Evolutionary conservation across 2,797 vertebrate species (phyloP).

Genomic region (Gadopsis bispinosus): DNA sequence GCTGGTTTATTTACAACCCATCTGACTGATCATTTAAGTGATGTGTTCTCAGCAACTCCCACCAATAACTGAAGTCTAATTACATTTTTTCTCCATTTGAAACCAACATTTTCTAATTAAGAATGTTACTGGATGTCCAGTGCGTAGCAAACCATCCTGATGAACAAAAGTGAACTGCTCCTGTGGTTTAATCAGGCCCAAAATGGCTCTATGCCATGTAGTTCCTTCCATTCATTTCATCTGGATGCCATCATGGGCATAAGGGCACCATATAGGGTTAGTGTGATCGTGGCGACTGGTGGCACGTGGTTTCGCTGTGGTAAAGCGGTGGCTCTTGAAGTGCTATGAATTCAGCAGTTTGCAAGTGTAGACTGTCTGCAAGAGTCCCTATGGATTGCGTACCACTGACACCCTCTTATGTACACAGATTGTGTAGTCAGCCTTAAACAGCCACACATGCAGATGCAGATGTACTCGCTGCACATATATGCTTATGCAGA

Average conservation of each 20-base stretch:
- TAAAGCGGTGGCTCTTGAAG: constrained; percentile 50
- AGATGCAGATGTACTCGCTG: constrained; percentile 30
- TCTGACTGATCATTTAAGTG: not conserved
- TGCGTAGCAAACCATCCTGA: not conserved
- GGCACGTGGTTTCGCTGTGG: constrained; percentile 33
- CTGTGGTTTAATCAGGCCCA: constrained; percentile 30
- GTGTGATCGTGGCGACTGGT: constrained; percentile 48
- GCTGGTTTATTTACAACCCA: not conserved
- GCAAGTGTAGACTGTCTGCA: constrained; percentile 41
- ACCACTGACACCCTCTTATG: constrained; percentile 49
- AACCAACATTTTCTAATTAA: not conserved
- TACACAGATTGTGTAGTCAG: constrained; percentile 58
- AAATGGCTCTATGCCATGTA: constrained; percentile 31
- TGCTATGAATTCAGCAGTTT: constrained; percentile 64
- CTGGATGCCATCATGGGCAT: constrained; percentile 63
- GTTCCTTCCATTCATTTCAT: constrained; percentile 45
- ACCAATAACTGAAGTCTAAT: too few relatives aligned
- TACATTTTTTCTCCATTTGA: not conserved
- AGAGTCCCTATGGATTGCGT: constrained; percentile 39
- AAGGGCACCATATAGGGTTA: constrained; percentile 67
- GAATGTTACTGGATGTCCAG: not conserved
- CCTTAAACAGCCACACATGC: constrained; percentile 49
- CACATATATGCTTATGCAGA: not conserved
- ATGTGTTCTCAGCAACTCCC: constrained; percentile 4
- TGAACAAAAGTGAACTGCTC: not conserved